These are phyloP conservation scores for Aspidiotus rigidus DNA, from an alignment of 2,888 invertebrate species.

Conservation along the genomic window DNA sequence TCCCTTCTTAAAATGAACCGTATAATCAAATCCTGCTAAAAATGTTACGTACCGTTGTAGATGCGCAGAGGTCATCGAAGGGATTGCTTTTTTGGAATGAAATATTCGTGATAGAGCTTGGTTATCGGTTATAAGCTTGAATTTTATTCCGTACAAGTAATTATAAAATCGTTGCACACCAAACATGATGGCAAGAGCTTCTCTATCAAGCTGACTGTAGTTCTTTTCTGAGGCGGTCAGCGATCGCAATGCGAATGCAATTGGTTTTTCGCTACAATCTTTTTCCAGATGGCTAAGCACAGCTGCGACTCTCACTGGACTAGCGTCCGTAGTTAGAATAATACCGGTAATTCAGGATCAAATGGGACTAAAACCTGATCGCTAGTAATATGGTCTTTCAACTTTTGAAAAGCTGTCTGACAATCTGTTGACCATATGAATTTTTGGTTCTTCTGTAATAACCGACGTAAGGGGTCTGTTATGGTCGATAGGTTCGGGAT, in stretches of 20 bases:
- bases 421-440: slow-evolving; percentile 29
- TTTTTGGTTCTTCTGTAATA: slow-evolving; percentile 1
- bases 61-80: slow-evolving; percentile 17
- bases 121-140: slow-evolving; percentile 27
- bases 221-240: slow-evolving; percentile 18
- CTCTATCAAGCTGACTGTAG: slow-evolving; percentile 29
- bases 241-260: slow-evolving; percentile 15
- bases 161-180: slow-evolving; percentile 15
- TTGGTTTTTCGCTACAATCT: slow-evolving; percentile 18
- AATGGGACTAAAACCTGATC: slow-evolving; percentile 34
- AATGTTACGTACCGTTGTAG: background rate
- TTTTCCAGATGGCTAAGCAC: slow-evolving; percentile 37
- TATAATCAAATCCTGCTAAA: slow-evolving; percentile 34
- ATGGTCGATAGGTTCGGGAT: slow-evolving; percentile 36
- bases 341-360: slow-evolving; percentile 33
- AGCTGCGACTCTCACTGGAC: slow-evolving; percentile 34
- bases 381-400: slow-evolving; percentile 35
- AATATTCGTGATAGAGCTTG: slow-evolving; percentile 27
- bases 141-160: slow-evolving; percentile 20
- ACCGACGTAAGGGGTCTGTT: slow-evolving; percentile 35
- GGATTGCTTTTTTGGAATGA: slow-evolving; percentile 6
- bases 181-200: slow-evolving; percentile 29
- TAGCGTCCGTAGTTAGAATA: slow-evolving; percentile 34
- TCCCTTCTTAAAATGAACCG: slow-evolving; percentile 34
- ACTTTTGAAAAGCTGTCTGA: slow-evolving; percentile 33